Conservation (phyloP, 2,888 invertebrate species). For the Idaea aversata region DNA sequence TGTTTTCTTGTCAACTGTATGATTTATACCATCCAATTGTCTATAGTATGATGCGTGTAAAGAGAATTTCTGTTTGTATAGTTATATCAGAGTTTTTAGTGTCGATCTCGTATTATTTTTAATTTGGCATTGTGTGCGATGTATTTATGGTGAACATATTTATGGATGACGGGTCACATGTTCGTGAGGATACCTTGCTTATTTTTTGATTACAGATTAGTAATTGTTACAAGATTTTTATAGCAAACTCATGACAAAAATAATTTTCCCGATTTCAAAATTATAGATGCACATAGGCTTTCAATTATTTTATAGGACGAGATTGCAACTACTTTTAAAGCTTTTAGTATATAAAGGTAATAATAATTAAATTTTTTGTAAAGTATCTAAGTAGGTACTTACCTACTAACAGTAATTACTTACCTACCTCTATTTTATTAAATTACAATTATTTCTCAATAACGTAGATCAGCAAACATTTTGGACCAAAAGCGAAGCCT, state of each 20-base stretch:
- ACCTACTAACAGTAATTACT: no score
- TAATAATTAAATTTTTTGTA: no score
- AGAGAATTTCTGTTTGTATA: slow-evolving; percentile 73
- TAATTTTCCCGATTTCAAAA: not conserved
- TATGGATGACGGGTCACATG: slow-evolving; percentile 53
- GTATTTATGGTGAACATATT: slow-evolving; percentile 63
- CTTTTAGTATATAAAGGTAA: no score
- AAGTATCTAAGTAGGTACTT: no score
- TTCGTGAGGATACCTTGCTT: slow-evolving; percentile 12
- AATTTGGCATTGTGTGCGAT: slow-evolving; percentile 72
- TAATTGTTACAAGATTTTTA: not conserved
- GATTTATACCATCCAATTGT: slow-evolving; percentile 75
- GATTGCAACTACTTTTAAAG: no score
- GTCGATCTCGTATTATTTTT: slow-evolving; percentile 67
- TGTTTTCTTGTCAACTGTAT: slow-evolving; percentile 75
- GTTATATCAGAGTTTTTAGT: slow-evolving; percentile 55
- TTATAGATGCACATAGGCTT: no score
- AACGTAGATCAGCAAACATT: no score
- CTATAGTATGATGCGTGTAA: slow-evolving; percentile 74
- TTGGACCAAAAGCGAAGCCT: no score
- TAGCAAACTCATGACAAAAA: not conserved
- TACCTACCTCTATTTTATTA: no score
- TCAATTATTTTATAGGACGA: no score
- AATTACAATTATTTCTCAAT: no score
- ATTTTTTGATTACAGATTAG: slow-evolving; percentile 25